Evolutionary conservation across 2,888 invertebrate genomes (phyloP).

Genomic region (Julus scanicus): DNA sequence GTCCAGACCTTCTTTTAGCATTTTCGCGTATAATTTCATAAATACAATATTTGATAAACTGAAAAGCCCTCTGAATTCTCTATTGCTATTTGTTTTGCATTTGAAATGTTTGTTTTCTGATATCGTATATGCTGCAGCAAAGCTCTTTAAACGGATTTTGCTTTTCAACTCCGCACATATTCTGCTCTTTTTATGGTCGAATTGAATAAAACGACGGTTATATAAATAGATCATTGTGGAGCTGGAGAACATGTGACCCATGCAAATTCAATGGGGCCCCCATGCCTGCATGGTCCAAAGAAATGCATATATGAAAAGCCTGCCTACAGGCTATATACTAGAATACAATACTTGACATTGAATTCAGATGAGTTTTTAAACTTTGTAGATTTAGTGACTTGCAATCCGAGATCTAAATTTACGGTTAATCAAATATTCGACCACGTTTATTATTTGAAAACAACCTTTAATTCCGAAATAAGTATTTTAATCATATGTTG

Average conservation of each 20-base stretch:
- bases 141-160: background rate
- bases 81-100: background rate
- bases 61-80: background rate
- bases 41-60: constrained; percentile 17
- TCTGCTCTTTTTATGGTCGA: constrained; percentile 31
- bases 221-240: constrained; percentile 14
- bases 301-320: background rate
- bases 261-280: background rate
- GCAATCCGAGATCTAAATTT: no score
- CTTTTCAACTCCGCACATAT: constrained; percentile 8
- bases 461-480: no score
- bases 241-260: background rate
- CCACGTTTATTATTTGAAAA: no score
- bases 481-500: no score
- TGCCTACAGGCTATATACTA: background rate
- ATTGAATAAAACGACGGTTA: background rate
- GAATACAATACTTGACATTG: background rate
- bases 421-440: no score
- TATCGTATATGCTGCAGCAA: background rate
- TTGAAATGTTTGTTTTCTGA: background rate
- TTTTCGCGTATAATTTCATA: background rate
- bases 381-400: no score
- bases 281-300: background rate
- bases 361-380: background rate
- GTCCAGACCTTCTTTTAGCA: background rate